Evolutionary conservation across 2,797 vertebrate genomes (phyloP).

Genomic region (Eremophila alpestris): DNA sequence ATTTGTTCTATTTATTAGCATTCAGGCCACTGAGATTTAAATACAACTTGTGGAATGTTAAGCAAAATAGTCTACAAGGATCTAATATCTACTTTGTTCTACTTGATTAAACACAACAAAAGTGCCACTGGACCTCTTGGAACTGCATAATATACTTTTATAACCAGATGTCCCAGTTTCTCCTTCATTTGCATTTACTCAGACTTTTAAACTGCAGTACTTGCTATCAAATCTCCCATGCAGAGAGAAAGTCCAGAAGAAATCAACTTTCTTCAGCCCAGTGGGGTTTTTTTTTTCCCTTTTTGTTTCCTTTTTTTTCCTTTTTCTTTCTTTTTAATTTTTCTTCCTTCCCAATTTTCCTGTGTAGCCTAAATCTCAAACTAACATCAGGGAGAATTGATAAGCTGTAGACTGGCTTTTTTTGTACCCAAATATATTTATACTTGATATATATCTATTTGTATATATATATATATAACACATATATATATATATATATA

Average conservation of each 20-base stretch:
- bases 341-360: accelerated
- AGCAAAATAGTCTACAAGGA: slow-evolving; percentile 57
- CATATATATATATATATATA: no score
- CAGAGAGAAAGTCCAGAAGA: slow-evolving; percentile 1
- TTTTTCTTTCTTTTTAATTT: neutral
- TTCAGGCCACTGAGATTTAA: slow-evolving; percentile 53
- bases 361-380: neutral
- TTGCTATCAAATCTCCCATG: slow-evolving; percentile 33
- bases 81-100: slow-evolving; percentile 57
- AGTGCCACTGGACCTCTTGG: slow-evolving; percentile 56
- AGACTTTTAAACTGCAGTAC: slow-evolving; percentile 13
- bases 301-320: no score
- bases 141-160: slow-evolving; percentile 58
- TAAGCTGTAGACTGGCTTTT: neutral
- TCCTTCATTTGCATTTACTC: slow-evolving; percentile 56
- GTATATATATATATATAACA: no score
- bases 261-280: neutral
- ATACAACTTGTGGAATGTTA: slow-evolving; percentile 50
- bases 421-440: neutral
- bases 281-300: accelerated
- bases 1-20: slow-evolving; percentile 53
- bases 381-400: neutral
- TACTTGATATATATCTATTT: neutral
- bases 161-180: slow-evolving; percentile 46
- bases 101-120: slow-evolving; percentile 61